Conservation (phyloP, 2,888 invertebrate genomes). For the Pristionchus entomophagus region DNA sequence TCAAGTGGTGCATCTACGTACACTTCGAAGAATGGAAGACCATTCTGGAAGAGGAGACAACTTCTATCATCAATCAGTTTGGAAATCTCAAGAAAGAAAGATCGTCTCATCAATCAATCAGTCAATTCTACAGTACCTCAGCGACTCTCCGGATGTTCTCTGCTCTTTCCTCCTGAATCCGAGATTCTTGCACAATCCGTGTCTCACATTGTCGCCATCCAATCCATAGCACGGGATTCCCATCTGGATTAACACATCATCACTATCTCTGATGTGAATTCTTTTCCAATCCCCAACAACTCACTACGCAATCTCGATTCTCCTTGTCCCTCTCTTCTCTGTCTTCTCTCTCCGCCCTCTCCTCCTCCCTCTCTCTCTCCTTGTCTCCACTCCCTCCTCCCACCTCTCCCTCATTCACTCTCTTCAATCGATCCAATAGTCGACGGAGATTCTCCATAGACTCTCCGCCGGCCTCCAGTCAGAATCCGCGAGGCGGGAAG, state of each 20-base stretch:
- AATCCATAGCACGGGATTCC: too few species aligned
- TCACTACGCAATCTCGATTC: neutral
- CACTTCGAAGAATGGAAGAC: conserved; percentile 92
- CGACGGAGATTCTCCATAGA: conserved; percentile 93
- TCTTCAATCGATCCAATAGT: conserved; percentile 89
- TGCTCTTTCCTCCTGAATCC: too few species aligned
- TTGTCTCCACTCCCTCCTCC: conserved; percentile 18
- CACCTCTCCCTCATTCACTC: conserved; percentile 86
- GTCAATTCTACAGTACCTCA: too few species aligned
- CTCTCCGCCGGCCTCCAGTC: conserved; percentile 85
- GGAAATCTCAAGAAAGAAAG: too few species aligned
- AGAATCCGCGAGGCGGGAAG: neutral
- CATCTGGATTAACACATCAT: too few species aligned
- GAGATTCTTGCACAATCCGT: too few species aligned
- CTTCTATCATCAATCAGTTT: too few species aligned
- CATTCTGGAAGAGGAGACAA: conserved; percentile 80
- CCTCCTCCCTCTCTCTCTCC: neutral
- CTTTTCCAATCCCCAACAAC: neutral
- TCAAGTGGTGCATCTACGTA: conserved; percentile 95
- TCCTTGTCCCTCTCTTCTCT: conserved; percentile 22
- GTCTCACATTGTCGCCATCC: too few species aligned
- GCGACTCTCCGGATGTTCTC: too few species aligned
- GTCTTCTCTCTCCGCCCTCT: neutral
- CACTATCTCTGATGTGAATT: too few species aligned
- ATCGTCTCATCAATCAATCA: too few species aligned